Percentiles rank a stretch among this genome's conserved stretches.
Conservation (phyloP, 2,888 invertebrate species). For the Agriopis leucophaearia region DNA sequence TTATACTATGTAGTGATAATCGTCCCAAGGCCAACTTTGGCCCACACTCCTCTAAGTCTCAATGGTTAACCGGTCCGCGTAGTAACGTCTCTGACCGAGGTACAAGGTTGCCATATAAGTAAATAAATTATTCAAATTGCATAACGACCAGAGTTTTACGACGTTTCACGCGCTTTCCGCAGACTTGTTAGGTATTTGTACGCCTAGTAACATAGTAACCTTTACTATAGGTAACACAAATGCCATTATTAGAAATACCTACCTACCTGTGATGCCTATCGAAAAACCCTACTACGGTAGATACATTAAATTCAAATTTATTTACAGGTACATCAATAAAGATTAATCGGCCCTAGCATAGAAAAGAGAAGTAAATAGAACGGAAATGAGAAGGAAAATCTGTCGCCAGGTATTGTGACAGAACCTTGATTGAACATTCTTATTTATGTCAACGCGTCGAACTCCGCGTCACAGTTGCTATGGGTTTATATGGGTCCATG, state of each 20-base stretch:
- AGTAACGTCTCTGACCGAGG: constrained; percentile 38
- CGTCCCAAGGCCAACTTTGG: background rate
- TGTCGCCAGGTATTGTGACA: no score
- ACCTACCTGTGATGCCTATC: background rate
- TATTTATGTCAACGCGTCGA: no score
- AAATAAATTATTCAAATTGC: constrained; percentile 55
- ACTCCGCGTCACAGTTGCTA: no score
- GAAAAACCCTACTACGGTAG: no score
- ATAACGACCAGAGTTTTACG: constrained; percentile 55
- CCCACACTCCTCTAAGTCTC: constrained; percentile 14
- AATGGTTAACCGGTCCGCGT: constrained; percentile 21
- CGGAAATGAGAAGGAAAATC: no score
- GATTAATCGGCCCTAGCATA: no score
- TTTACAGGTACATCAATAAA: no score
- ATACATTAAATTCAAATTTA: no score
- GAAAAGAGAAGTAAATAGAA: no score
- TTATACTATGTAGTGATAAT: background rate
- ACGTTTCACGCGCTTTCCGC: constrained; percentile 51
- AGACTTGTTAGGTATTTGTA: constrained; percentile 10
- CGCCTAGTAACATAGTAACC: constrained; percentile 25
- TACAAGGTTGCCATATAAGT: constrained; percentile 54
- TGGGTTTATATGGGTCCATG: no score
- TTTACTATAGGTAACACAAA: background rate
- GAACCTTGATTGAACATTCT: no score
- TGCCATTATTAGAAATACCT: constrained; percentile 18